phyloP scores from a whole-genome alignment of 2,113 vertebrate genomes.

The Cheirogaleus medius region DNA sequence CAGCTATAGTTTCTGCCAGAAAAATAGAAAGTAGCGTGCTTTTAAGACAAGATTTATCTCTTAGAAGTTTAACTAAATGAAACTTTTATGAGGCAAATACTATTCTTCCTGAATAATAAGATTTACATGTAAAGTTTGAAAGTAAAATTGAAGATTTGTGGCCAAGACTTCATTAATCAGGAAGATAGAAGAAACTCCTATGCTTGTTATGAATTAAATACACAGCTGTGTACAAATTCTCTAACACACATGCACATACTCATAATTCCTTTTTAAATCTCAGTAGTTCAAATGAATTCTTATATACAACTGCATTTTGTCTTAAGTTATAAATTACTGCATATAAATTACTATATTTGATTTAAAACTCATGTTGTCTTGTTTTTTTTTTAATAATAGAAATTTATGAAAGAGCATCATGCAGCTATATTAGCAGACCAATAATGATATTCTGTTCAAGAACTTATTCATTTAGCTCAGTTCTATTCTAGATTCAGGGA shows the following conservation, averaged over 20 bases:
- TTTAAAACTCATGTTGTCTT: neutral
- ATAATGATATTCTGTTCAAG: neutral
- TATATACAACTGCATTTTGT: neutral
- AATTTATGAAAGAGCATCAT: neutral
- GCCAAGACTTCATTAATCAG: neutral
- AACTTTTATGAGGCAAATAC: constrained; percentile 38
- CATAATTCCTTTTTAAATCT: neutral
- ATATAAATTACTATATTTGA: neutral
- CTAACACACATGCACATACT: neutral
- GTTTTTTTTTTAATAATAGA: constrained; percentile 18
- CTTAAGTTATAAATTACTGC: neutral
- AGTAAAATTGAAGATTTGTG: constrained; percentile 39
- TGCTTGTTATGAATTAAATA: neutral
- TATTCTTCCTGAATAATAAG: constrained; percentile 31
- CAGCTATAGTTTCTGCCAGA: constrained; percentile 25
- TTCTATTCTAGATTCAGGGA: neutral
- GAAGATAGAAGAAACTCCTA: neutral
- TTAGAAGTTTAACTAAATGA: constrained; percentile 51
- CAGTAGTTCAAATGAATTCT: neutral
- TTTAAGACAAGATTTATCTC: constrained; percentile 51
- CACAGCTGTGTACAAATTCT: neutral
- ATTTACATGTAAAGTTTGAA: constrained; percentile 47
- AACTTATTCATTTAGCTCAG: constrained; percentile 20
- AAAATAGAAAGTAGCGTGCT: constrained; percentile 35
- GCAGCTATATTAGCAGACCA: neutral